A percentile compares a stretch with the other conserved stretches of the same genome.
Evolutionary conservation across 2,113 vertebrate species (phyloP).

Genomic region (Eolophus roseicapilla): DNA sequence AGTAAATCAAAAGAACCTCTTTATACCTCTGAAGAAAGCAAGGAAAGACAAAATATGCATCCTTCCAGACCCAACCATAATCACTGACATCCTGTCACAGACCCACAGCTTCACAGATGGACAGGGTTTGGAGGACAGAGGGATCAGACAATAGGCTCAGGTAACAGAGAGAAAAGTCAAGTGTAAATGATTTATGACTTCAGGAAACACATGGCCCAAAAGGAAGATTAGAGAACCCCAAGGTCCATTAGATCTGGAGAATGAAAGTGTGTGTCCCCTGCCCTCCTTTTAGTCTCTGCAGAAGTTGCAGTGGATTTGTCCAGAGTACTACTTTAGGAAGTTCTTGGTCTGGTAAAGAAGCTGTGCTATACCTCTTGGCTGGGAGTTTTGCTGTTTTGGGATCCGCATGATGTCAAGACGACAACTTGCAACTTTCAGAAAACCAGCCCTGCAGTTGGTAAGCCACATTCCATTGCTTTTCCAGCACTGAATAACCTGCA

Average conservation of each 20-base stretch:
- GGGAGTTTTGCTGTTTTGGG: neutral
- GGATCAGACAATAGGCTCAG: neutral
- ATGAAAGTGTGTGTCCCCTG: neutral
- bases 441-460: neutral
- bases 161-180: neutral
- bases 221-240: neutral
- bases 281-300: neutral
- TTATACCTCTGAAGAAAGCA: neutral
- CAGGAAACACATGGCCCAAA: neutral
- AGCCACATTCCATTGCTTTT: constrained; percentile 6
- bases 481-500: constrained; percentile 34
- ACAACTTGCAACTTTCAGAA: neutral
- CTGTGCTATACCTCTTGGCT: neutral
- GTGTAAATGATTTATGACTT: neutral
- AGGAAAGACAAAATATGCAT: neutral
- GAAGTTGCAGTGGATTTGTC: neutral
- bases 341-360: neutral
- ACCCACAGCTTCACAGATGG: neutral
- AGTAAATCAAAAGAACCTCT: neutral
- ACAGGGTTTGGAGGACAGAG: neutral
- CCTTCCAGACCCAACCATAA: neutral
- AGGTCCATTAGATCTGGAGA: neutral
- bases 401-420: neutral
- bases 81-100: neutral
- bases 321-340: neutral